Conservation (phyloP, 2,888 invertebrate genomes). For the Tenthredo amoena region DNA sequence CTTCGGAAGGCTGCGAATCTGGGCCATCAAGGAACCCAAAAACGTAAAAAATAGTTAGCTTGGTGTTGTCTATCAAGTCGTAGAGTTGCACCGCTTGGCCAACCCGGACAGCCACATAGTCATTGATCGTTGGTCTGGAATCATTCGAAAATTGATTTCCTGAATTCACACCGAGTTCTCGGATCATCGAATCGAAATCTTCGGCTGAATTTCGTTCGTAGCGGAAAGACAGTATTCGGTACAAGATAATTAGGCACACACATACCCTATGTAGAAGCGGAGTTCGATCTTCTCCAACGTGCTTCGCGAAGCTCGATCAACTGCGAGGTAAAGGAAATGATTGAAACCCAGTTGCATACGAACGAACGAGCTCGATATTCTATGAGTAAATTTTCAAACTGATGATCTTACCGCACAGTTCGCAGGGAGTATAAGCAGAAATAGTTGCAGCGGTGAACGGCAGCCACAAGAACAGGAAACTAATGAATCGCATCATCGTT, state of each 20-base stretch:
- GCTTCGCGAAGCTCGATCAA: neutral
- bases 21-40: constrained; percentile 76
- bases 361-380: neutral
- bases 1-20: constrained; percentile 70
- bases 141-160: neutral
- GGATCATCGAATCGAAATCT: neutral
- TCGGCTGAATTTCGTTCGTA: neutral
- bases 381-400: neutral
- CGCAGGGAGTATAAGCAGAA: too few species aligned
- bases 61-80: constrained; percentile 47
- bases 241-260: neutral
- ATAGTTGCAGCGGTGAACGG: neutral
- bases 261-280: neutral
- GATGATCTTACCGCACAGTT: neutral
- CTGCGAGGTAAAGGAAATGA: neutral
- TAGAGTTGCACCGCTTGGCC: neutral
- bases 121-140: neutral
- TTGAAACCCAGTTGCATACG: neutral
- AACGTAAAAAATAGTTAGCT: constrained; percentile 73
- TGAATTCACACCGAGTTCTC: neutral
- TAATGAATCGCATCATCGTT: neutral
- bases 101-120: neutral
- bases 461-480: neutral
- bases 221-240: neutral
- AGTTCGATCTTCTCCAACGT: neutral